Base-by-base conservation (phyloP, 2,888 invertebrate genomes). In the Sinelater perroti region DNA sequence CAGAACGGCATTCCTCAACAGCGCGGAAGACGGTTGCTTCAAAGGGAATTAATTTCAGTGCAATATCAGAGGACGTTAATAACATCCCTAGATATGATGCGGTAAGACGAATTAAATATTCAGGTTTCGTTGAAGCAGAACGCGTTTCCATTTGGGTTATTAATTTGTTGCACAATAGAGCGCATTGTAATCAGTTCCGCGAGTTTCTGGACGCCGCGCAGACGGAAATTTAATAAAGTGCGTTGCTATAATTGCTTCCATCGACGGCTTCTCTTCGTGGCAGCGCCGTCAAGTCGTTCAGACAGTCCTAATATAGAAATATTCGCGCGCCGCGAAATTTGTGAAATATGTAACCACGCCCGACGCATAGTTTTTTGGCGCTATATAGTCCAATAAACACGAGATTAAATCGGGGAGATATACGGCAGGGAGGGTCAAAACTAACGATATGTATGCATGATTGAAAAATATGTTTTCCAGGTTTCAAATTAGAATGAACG, bases 391-490 rank as follows among this genome's bases (percentile, higher is more conserved):
- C 33, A 47, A 47, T 50, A 50, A 50, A 50, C 40, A 50, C 36
- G 38, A 38, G 51, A 57, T 57, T 57, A 52, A 47, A 57, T 46
- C 42, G 36, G 33, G 36, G 28, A 38, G 36, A 47, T 50, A 56
- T 46, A 57, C 33, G 18, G 18, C 17, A 26, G 40, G 47, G 46
- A 52, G 52, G 47, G 42, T 57, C 51, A 38, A 20, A 52, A 57
- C 57, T 57, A 52, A 58, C 57, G 47, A 47, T 53, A 47, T 54
- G 35, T 21, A 44, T 53, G 28, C 35, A 58, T 58, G 30, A 58
- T 58, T 58, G 58, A 54, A 58, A 58, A 58, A 58, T 54, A 58
- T 58, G 53, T 53, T 53, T 42, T 26, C 53, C 52, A 33, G 52
- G 49, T 58, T 45, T 36, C 10, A 49, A 58, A 58, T 54, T 54